Base-by-base conservation (phyloP, 1,140 invertebrate genomes). In the Sycobia sp. region DNA sequence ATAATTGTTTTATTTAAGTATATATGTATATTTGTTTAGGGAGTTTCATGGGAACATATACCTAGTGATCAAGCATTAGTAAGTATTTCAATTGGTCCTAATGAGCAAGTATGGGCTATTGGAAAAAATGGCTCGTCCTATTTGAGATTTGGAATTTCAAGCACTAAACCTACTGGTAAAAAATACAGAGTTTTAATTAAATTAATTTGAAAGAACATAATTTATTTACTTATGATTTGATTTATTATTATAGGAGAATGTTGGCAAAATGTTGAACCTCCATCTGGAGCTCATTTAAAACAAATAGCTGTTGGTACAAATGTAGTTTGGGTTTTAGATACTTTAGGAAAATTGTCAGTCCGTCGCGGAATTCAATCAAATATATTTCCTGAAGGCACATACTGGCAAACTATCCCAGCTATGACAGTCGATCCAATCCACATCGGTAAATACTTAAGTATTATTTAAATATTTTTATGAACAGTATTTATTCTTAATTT, bases 101-200 rank as follows among this genome's bases (percentile, higher is more conserved):
- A 84, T 23, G 79, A 84, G 23, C 86, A 90, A 69, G 87, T 95
- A n/a, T 96, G 94, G 94, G 91, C 90, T 3, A 86, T 93, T 25
- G 91, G 90, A 0, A 87, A 87, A 68, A 94, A 93, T 82, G 93
- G 93, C 34, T 92, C 91, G 65, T 86, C 91, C 7, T 95, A 90
- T 76, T 90, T 86, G 80, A 83, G 90, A 66, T 86, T 88, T 71
- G 90, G 90, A 3, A 87, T 92, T 32, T 86, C 80, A 14, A 69
- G 79, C 41, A 81, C 86, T 20, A 89, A 88, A 75, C 86, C 88
- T 13, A 83, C 84, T 71, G 90, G 90, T 80, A 71, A 14, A 51
- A 7, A 32, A 7, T 11, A 32, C 66, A 34, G 22, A 41, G 22
- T 36, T 34, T 14, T 23, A 22, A 36, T 29, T 10, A 23, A 29